Conservation (phyloP, 1,140 invertebrate genomes). For the Panagrolaimus sp. region DNA sequence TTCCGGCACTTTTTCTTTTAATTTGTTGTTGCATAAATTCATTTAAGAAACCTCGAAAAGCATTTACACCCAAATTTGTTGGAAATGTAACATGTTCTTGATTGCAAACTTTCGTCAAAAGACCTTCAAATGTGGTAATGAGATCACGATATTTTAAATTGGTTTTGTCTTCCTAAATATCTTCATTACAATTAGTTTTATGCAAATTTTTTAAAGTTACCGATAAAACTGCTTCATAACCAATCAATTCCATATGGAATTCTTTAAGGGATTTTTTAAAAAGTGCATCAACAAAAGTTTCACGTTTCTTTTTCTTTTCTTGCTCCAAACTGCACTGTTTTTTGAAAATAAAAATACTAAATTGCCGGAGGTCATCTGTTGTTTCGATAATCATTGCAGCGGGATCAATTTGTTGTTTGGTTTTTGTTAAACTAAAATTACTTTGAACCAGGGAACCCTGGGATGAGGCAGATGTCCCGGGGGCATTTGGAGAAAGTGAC, state of each 20-base stretch:
- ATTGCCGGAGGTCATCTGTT: constrained; percentile 51
- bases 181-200: constrained; percentile 5
- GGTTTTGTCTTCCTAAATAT: constrained; percentile 40
- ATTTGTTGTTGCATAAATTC: constrained; percentile 78
- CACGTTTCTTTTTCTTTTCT: constrained; percentile 62
- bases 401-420: constrained; percentile 66
- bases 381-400: constrained; percentile 48
- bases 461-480: constrained; percentile 57
- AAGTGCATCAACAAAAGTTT: constrained; percentile 80
- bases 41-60: constrained; percentile 88
- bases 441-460: constrained; percentile 62
- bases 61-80: constrained; percentile 86
- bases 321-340: constrained; percentile 64
- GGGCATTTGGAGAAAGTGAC: constrained; percentile 26
- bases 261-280: constrained; percentile 82
- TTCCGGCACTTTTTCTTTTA: constrained; percentile 26
- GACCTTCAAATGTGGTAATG: constrained; percentile 58
- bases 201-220: constrained; percentile 20
- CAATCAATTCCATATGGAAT: constrained; percentile 82
- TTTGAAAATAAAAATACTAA: constrained; percentile 57
- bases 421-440: constrained; percentile 78
- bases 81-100: constrained; percentile 67
- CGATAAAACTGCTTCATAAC: constrained; percentile 59
- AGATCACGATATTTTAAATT: constrained; percentile 57
- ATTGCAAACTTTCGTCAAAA: constrained; percentile 49